These are phyloP conservation scores for Sphenodon punctatus DNA, from an alignment of 2,797 vertebrate genomes.

Conservation along the genomic window DNA sequence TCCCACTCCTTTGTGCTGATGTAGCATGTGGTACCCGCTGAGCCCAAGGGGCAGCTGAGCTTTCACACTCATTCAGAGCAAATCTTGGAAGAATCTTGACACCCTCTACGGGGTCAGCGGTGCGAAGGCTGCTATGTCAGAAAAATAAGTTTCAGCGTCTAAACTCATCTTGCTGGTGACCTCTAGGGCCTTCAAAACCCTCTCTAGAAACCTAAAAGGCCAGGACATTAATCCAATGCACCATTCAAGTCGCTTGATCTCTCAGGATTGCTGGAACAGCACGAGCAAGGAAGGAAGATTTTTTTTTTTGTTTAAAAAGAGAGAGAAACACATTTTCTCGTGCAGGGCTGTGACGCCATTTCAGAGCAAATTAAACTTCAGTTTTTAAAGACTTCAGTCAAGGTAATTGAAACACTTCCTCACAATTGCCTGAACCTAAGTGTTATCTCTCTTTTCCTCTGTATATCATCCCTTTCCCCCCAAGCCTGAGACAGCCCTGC, in stretches of 20 bases:
- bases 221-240: conserved; percentile 45
- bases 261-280: background rate
- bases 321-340: conserved; percentile 30
- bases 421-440: conserved; percentile 65
- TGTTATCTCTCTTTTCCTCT: conserved; percentile 61
- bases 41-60: conserved; percentile 17
- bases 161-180: conserved; percentile 55
- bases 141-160: conserved; percentile 57
- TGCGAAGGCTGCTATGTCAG: conserved; percentile 36
- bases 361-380: conserved; percentile 68
- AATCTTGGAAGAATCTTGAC: conserved; percentile 50
- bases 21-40: background rate
- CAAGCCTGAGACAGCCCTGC: conserved; percentile 35
- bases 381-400: conserved; percentile 61
- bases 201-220: conserved; percentile 42
- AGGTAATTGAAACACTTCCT: conserved; percentile 70
- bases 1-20: background rate
- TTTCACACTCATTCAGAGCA: conserved; percentile 29
- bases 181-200: conserved; percentile 13
- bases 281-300: background rate
- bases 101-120: conserved; percentile 7
- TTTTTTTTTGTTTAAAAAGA: too few species aligned
- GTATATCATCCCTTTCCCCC: conserved; percentile 61
- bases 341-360: conserved; percentile 44
- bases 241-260: conserved; percentile 42